Evolutionary conservation across 2,113 vertebrate species (phyloP), one percentile per base, ranked within the genome.

Genomic region (Dipodomys stephensi): DNA sequence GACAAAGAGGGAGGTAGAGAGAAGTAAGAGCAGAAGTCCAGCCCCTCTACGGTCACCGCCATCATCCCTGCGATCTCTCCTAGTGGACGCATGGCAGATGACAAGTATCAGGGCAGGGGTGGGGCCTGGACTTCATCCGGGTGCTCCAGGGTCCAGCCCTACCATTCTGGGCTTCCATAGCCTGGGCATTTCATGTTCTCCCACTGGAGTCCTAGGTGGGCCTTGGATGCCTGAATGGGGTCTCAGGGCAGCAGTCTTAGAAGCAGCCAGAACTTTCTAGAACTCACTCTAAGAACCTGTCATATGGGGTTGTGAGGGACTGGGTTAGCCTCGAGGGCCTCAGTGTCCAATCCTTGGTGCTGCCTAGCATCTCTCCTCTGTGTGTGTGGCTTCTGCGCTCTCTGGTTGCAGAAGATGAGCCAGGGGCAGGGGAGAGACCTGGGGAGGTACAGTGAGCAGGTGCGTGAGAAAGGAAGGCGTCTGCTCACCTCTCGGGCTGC

Each of bases 51-150:
- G 32, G 25, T 49, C 49, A 49, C 32, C 5, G 0, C 49, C 10
- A 13, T 3, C 4, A 25, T 25, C 57, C 53, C 44, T 0, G 53
- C 35, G 69, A n/a, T 67, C 67, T 62, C 62, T 27, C 28, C 69
- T 8, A 15, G 27, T n/a, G 28, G 46, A 35, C 0, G 1, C 44
- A 20, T 0, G 2, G 46, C 15, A 18, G 16, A 83, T 60, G 92
- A 44, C 35, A 39, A 44, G n/a, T 44, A 25, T 62, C 18, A 20
- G 39, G 64, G 2, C 44, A 4, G 39, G 28, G 5, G 6, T 4
- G 2, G 6, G 83, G 6, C 7, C 6, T 20, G 16, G 28, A 30
- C 32, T 20, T 27, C 5, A 0, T 22, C 57, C 22, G 0, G 11
- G 27, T 16, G 15, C 44, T n/a, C 35, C 2, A 1, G 12, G 13